Base-by-base conservation (phyloP, 2,797 vertebrate genomes). In the Enoplosus armatus region DNA sequence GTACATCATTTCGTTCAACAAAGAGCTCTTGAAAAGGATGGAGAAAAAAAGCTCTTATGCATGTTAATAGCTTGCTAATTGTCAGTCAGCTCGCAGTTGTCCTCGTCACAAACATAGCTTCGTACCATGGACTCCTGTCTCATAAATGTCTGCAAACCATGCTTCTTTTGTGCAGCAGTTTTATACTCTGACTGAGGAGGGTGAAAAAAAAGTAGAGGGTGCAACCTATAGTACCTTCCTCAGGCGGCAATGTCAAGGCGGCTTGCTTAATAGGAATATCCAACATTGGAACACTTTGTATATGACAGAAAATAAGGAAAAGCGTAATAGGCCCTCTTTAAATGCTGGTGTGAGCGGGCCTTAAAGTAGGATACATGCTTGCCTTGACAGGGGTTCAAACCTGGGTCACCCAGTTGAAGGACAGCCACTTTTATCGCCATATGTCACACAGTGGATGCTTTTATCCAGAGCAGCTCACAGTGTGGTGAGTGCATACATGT, bases 401-500 rank as follows among this genome's bases (percentile, higher is more conserved):
- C 43, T 39, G 74, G 62, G 27, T 67, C 80, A 43, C 26, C 27
- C 27, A 27, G 43, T 45, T 84, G 80, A 87, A 84, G 81, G 80
- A 83, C 86, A 60, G 64, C 39, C 60, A 45, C 33, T 1, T 6
- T 77, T 71, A 82, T 26, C 14, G 75, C 48, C 82, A 79, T 47
- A 65, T 82, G 81, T 80, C 79, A 80, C 70, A 72, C 45, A 45
- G n/a, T 71, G 74, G 71, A 75, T 61, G 16, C 53, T 45, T 66
- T 51, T 16, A 64, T 69, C 55, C 35, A 51, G 63, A 80, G 71
- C 68, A 55, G 55, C 64, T 72, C 77, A 48, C 54, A 41, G 47
- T 41, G n/a, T 35, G 66, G 37, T 4, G 58, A 71, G 45, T 63
- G 24, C 45, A 74, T 81, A 65, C 71, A 48, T 80, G 68, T 72